Base-by-base conservation (phyloP, 35 echinoderm and acorn worm species). In the Hemicentrotus pulcherrimus region DNA sequence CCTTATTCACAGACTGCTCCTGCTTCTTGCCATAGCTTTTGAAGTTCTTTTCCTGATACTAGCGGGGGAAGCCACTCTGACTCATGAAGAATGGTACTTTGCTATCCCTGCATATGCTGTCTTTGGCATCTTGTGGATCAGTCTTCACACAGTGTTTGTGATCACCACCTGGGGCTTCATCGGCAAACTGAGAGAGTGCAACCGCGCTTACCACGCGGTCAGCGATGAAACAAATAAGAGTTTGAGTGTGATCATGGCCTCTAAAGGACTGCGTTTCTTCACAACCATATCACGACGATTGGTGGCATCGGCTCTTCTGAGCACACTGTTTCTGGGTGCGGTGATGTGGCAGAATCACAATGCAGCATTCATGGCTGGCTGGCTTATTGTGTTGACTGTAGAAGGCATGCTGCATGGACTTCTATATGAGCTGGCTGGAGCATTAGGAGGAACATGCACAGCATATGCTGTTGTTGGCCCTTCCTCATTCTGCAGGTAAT, bases 41-140 rank as follows among this genome's bases (percentile, higher is more conserved):
- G 96, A 99, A 95, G 93, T 97, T 6, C 60, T 93, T 11, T 99
- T 99, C 94, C 93, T 98, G 16, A 24, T 94, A 16, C 93, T 98
- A 8, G 97, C 98, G 32, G 97, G 97, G 16, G 87, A 96, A 47
- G 96, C 96, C 28, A 96, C 97, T 6, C 65, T 99, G 31, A 94
- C 65, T 46, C 97, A 99, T 61, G 96, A 98, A 86, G 98, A 99
- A 94, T 99, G 98, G 98, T 99, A 99, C 94, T 98, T 98, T 94
- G 97, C 98, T 4, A 96, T 99, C 46, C 98, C 98, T 5, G 96
- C 97, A 1, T 99, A 95, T 71, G 61, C 92, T 70, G 31, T 99
- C 28, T 99, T 98, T 94, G 98, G 98, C 19, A 94, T 99, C 92
- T 60, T 99, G 13, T 99, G 98, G 98, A 91, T 98, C 2, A 95